Evolutionary conservation across 1,140 invertebrate genomes (phyloP), one percentile per base, ranked within the genome.

Genomic region (Aphaenogaster rudis): DNA sequence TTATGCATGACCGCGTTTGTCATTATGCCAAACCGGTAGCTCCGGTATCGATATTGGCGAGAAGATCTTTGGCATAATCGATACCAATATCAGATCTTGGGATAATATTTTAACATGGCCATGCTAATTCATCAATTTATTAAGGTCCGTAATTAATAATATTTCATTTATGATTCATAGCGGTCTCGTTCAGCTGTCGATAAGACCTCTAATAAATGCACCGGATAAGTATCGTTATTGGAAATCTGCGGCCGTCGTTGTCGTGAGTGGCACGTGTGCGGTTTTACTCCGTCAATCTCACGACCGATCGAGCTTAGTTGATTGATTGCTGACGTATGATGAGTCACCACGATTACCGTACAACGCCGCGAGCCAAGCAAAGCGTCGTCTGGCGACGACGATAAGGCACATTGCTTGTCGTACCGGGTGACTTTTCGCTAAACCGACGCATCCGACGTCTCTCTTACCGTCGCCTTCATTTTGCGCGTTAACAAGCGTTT

Each of bases 261-360:
- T 74, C 54, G 54, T 45, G 52, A 48, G 8, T 76, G 80, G 88
- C 90, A 88, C 90, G 88, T 82, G 89, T 86, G 86, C 63, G 81
- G 88, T 90, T 91, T 91, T 91, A 84, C 78, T 84, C 15, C 80
- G 33, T 61, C 80, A 85, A 86, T 82, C 59, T 86, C 69, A 82
- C 71, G 74, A 63, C 82, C 59, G 86, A 92, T 92, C 91, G 50
- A 76, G 57, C 64, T 89, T 86, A 81, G 67, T 88, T 92, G 91
- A 92, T 92, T 88, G 91, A 92, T 92, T 86, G 81, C 78, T 90
- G 90, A 91, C 90, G 84, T 61, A 76, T 61, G 81, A 90, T 90
- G 90, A 91, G 79, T 92, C 91, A 90, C 64, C 82, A 57, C 86
- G 91, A 88, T 89, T 91, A 91, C 80, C 90, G 82, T 66, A 79